Evolutionary conservation across 2,888 invertebrate species (phyloP).

Genomic region (Chorisops tibialis): DNA sequence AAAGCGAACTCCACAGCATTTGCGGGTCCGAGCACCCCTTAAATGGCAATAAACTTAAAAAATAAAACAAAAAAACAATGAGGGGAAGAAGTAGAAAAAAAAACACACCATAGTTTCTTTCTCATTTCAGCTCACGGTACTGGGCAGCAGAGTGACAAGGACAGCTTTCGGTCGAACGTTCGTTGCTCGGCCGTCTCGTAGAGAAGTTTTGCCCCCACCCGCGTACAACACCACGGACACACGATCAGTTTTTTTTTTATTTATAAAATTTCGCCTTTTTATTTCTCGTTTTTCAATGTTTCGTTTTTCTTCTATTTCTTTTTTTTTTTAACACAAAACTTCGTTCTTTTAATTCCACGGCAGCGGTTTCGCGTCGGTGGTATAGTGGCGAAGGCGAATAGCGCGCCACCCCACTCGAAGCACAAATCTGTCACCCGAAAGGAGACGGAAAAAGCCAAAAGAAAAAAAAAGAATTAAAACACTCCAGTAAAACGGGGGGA

Average conservation of each 20-base stretch:
- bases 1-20: not conserved
- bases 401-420: slow-evolving; percentile 49
- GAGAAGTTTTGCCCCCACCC: not conserved
- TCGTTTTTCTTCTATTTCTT: slow-evolving; percentile 34
- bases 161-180: too few relatives aligned
- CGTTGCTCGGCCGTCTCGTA: too few relatives aligned
- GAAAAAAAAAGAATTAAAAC: slow-evolving; percentile 38
- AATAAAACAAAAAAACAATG: too few relatives aligned
- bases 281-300: too few relatives aligned
- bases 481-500: not conserved
- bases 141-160: not conserved
- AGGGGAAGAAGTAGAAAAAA: slow-evolving; percentile 1
- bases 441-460: slow-evolving; percentile 56
- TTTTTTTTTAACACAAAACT: slow-evolving; percentile 35
- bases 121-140: slow-evolving; percentile 26
- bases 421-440: slow-evolving; percentile 53
- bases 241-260: not conserved
- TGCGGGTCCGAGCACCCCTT: not conserved
- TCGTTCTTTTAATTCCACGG: slow-evolving; percentile 41
- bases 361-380: slow-evolving; percentile 26
- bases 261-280: too few relatives aligned
- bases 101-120: slow-evolving; percentile 32
- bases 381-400: slow-evolving; percentile 37
- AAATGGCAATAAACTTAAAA: too few relatives aligned
- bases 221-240: not conserved